Conservation (phyloP, 1,140 invertebrate genomes). For the Drosophila arizonae region DNA sequence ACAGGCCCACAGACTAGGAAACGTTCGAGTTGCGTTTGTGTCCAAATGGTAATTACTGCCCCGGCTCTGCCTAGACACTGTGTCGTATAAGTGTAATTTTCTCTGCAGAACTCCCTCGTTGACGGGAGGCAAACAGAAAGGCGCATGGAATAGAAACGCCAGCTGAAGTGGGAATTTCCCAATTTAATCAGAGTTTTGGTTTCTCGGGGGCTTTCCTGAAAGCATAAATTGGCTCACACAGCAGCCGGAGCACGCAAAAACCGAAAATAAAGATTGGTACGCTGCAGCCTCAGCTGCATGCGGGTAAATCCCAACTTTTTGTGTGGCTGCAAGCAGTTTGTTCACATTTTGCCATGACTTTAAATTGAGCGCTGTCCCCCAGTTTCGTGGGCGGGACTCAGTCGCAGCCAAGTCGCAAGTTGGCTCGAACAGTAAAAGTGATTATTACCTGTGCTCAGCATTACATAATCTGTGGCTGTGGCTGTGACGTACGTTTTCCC, state of each 20-base stretch:
- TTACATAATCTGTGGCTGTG: conserved; percentile 60
- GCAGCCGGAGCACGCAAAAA: conserved; percentile 3
- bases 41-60: conserved; percentile 34
- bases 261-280: conserved; percentile 1
- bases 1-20: conserved; percentile 7
- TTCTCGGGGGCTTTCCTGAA: conserved; percentile 1
- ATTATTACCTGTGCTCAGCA: conserved; percentile 56
- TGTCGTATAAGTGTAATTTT: conserved; percentile 6
- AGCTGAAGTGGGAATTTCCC: conserved; percentile 9
- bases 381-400: conserved; percentile 45
- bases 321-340: conserved; percentile 44
- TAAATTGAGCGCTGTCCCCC: conserved; percentile 12
- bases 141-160: conserved; percentile 4
- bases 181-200: conserved; percentile 3
- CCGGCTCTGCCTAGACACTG: background rate
- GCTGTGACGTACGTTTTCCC: conserved; percentile 76
- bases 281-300: background rate
- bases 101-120: background rate
- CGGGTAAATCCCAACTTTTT: background rate
- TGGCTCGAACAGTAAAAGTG: conserved; percentile 71
- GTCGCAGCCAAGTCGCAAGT: conserved; percentile 51
- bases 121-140: background rate
- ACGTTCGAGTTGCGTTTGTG: conserved; percentile 1
- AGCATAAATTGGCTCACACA: conserved; percentile 7
- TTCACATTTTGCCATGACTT: conserved; percentile 72